Evolutionary conservation across 2,797 vertebrate genomes (phyloP), one percentile per base, ranked within the genome.

Genomic region (Lepus townsendii): DNA sequence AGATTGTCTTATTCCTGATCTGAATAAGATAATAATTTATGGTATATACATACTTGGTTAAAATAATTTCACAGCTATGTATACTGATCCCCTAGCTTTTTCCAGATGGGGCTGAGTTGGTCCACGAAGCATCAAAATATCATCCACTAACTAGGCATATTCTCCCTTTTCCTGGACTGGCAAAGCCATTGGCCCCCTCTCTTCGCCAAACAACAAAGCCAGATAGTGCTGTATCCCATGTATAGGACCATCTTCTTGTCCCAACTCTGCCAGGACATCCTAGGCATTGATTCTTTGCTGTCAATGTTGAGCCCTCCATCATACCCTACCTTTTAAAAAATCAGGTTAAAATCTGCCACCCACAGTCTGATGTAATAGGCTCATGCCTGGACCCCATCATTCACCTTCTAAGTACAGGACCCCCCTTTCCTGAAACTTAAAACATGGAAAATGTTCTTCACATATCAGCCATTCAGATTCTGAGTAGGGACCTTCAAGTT

Each of bases 1-100:
- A 79, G 42, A 78, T 75, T 94, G 9, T 69, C 50, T 79, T 73
- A 66, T 47, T 91, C 42, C 50, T 76, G 27, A 77, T 38, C 17
- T 69, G 38, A 88, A 71, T 78, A 89, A 91, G 90, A 73, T 83
- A 22, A 16, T 80, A 19, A 63, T 91, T 93, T 84, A 83, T 89
- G 63, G 35, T 83, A 84, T 26, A 19, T 83, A 63, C 5, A 52
- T 77, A 88, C 11, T 26, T 91, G 4, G 77, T 75, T 35, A 91
- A 66, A 90, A 75, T 88, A 71, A 86, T 72, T 94, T 87, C 92
- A 19, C 2, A 6, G 1, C 32, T 84, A 1, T 57, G 52, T 86
- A n/a, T 30, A 77, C 32, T 73, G 73, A 87, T 14, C 14, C 57
- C 68, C 22, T 79, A 2, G 30, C 42, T 42, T 96, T 86, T 95